A percentile compares a stretch with the other conserved stretches of the same genome.
Conservation (phyloP, 2,888 invertebrate genomes). For the Hyalella azteca region DNA sequence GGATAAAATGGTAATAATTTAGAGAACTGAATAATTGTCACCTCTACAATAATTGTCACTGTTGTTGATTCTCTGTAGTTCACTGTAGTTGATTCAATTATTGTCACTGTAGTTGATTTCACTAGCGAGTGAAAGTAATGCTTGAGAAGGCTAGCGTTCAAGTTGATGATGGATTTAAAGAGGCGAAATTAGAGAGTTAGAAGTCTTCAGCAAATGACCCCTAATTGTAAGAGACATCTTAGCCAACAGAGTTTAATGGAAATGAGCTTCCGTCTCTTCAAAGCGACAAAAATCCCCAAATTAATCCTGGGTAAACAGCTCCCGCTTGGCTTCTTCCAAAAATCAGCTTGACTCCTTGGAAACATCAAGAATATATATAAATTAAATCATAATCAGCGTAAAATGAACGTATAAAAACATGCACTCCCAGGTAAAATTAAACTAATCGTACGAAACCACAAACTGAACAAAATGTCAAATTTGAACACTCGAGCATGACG, state of each 20-base stretch:
- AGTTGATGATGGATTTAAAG: too few relatives aligned
- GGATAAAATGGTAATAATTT: too few relatives aligned
- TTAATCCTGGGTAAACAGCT: not conserved
- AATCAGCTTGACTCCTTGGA: not conserved
- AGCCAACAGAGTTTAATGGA: constrained; percentile 20
- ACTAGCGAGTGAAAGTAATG: too few relatives aligned
- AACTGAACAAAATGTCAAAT: not conserved
- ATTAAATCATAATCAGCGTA: not conserved
- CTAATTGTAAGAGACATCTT: constrained; percentile 7
- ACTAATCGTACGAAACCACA: too few relatives aligned
- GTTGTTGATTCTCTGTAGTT: too few relatives aligned
- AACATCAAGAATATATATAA: not conserved
- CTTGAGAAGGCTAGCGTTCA: too few relatives aligned
- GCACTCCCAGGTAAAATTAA: too few relatives aligned
- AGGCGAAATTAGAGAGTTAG: not conserved
- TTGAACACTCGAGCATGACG: not conserved
- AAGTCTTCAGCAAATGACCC: not conserved
- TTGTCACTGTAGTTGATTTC: too few relatives aligned
- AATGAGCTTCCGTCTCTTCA: constrained; percentile 10
- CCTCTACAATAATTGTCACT: too few relatives aligned
- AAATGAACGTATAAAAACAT: not conserved
- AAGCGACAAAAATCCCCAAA: not conserved
- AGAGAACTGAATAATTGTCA: too few relatives aligned
- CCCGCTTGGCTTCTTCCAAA: not conserved
- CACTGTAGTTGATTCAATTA: too few relatives aligned